These are phyloP conservation scores for Molossus molossus DNA, from an alignment of 2,797 vertebrate genomes.

Conservation along the genomic window DNA sequence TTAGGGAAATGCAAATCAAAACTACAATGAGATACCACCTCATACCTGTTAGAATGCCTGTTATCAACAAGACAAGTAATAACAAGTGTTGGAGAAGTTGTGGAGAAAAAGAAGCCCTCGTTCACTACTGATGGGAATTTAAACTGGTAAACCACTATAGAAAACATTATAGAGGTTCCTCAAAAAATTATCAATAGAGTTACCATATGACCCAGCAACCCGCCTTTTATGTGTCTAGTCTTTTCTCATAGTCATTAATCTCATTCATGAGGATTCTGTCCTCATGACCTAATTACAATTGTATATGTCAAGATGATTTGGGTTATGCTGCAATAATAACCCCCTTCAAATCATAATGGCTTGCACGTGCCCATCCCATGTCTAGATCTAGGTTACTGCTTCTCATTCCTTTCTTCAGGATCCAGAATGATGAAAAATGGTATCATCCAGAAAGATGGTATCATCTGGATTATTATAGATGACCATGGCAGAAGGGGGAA, in stretches of 20 bases:
- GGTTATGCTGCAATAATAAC: background rate
- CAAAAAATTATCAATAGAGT: background rate
- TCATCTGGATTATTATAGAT: background rate
- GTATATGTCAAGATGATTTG: background rate
- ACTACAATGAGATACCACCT: background rate
- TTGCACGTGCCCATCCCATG: background rate
- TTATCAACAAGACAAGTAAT: background rate
- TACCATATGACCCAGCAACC: background rate
- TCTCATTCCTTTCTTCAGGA: background rate
- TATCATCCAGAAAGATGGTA: background rate
- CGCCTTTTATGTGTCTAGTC: too few species aligned
- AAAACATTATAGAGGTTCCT: background rate
- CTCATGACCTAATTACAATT: background rate
- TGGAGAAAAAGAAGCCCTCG: background rate
- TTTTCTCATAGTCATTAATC: background rate
- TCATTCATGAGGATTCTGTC: background rate
- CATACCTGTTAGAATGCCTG: background rate
- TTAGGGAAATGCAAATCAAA: background rate
- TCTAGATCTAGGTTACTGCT: background rate
- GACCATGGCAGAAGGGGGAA: background rate
- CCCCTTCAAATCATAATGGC: background rate
- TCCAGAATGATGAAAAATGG: background rate
- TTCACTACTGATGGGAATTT: background rate
- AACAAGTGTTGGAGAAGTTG: background rate
- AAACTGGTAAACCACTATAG: background rate